Evolutionary conservation across 2,797 vertebrate genomes (phyloP).

Genomic region (Coregonus ussuriensis): DNA sequence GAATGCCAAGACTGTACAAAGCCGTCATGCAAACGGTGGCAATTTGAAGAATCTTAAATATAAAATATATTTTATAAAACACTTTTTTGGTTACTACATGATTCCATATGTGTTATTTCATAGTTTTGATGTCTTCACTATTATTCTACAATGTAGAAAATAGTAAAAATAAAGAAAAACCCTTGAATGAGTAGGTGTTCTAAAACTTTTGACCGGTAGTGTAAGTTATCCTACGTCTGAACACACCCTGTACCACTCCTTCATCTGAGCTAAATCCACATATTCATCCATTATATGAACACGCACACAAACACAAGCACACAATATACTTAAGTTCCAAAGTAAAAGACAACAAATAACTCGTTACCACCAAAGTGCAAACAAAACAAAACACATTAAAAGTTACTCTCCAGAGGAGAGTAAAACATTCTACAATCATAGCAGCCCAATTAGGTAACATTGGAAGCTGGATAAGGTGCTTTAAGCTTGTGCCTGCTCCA

Average conservation of each 20-base stretch:
- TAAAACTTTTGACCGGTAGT: no score
- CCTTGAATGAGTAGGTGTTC: no score
- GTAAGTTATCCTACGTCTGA: slow-evolving; percentile 43
- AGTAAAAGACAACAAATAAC: slow-evolving; percentile 61
- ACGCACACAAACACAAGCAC: slow-evolving; percentile 60
- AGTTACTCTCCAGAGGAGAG: slow-evolving; percentile 65
- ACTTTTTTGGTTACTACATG: no score
- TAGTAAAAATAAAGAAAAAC: no score
- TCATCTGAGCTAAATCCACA: slow-evolving; percentile 72
- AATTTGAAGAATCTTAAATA: no score
- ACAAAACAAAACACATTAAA: slow-evolving; percentile 65
- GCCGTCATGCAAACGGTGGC: no score
- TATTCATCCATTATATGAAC: slow-evolving; percentile 72
- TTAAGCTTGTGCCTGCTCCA: slow-evolving; percentile 85
- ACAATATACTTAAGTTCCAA: slow-evolving; percentile 83
- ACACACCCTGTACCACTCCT: slow-evolving; percentile 81
- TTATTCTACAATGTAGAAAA: no score
- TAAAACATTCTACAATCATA: slow-evolving; percentile 97
- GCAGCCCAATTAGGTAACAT: slow-evolving; percentile 92
- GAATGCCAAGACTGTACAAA: no score
- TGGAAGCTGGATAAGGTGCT: slow-evolving; percentile 95
- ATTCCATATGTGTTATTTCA: no score
- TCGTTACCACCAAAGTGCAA: slow-evolving; percentile 92
- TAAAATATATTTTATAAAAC: no score
- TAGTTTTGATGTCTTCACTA: no score